phyloP scores from a whole-genome alignment of 2,888 invertebrate genomes.

The Eubasilissa splendida region DNA sequence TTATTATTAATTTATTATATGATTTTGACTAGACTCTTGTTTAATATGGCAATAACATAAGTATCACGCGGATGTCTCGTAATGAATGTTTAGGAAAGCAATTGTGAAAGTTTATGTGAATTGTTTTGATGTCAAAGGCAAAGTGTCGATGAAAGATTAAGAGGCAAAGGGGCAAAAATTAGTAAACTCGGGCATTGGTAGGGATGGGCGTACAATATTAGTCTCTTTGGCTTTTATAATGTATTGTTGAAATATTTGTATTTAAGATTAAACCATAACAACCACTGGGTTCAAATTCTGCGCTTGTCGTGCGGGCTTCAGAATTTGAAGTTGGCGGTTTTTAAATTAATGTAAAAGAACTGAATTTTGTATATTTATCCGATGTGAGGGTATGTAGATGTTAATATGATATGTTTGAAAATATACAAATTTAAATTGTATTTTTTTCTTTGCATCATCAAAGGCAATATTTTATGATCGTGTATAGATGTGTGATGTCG shows the following conservation, averaged over 20 bases:
- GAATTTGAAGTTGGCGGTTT: slow-evolving; percentile 9
- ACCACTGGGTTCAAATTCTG: slow-evolving; percentile 33
- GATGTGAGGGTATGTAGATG: slow-evolving; percentile 55
- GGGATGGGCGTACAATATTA: slow-evolving; percentile 49
- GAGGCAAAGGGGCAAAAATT: slow-evolving; percentile 50
- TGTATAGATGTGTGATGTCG: slow-evolving; percentile 33
- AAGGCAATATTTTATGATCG: slow-evolving; percentile 46
- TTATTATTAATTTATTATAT: slow-evolving; percentile 6
- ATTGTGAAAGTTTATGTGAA: slow-evolving; percentile 36
- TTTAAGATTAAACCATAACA: slow-evolving; percentile 43
- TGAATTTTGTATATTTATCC: slow-evolving; percentile 58
- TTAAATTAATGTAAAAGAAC: slow-evolving; percentile 56
- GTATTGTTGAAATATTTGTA: slow-evolving; percentile 55
- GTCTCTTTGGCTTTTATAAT: slow-evolving; percentile 47
- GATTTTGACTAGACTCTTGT: slow-evolving; percentile 42
- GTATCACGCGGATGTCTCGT: slow-evolving; percentile 36
- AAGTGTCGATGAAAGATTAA: slow-evolving; percentile 35
- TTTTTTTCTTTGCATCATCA: slow-evolving; percentile 38
- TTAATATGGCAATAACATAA: slow-evolving; percentile 52
- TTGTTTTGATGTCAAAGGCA: slow-evolving; percentile 33
- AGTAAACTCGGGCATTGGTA: slow-evolving; percentile 58
- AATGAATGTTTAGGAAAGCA: slow-evolving; percentile 26
- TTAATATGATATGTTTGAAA: slow-evolving; percentile 46
- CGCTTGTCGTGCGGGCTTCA: neutral
- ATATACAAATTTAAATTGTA: slow-evolving; percentile 38